These are phyloP conservation scores for Scomber japonicus DNA, from an alignment of 2,113 vertebrate genomes.

Conservation along the genomic window DNA sequence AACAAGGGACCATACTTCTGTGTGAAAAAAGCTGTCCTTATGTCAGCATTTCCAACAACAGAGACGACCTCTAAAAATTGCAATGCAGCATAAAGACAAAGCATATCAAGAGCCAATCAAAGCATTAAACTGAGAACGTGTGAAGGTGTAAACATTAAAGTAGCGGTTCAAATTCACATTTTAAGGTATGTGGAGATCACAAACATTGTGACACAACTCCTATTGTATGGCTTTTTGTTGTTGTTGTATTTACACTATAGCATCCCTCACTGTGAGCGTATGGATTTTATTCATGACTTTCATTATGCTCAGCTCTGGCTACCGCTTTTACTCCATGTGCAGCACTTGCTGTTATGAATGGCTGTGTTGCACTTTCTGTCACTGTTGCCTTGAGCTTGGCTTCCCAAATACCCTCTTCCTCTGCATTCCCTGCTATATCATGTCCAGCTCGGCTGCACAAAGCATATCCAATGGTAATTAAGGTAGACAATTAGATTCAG, in stretches of 20 bases:
- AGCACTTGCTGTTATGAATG: conserved; percentile 55
- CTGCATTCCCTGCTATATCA: conserved; percentile 51
- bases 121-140: too few relatives aligned
- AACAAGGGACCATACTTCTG: too few relatives aligned
- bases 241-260: conserved; percentile 28
- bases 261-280: conserved; percentile 24
- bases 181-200: conserved; percentile 7
- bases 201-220: background rate
- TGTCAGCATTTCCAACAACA: too few relatives aligned
- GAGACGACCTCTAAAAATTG: too few relatives aligned
- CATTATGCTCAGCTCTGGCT: conserved; percentile 58
- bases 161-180: background rate
- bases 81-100: too few relatives aligned
- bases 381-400: conserved; percentile 35
- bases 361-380: conserved; percentile 43
- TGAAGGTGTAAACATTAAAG: background rate
- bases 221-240: background rate
- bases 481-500: conserved; percentile 66
- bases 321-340: conserved; percentile 39
- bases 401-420: conserved; percentile 20
- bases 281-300: conserved; percentile 74
- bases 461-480: conserved; percentile 67
- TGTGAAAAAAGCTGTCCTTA: too few relatives aligned
- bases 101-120: too few relatives aligned
- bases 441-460: conserved; percentile 54